Conservation (phyloP, 1,140 invertebrate species). For the Penaeus vannamei region DNA sequence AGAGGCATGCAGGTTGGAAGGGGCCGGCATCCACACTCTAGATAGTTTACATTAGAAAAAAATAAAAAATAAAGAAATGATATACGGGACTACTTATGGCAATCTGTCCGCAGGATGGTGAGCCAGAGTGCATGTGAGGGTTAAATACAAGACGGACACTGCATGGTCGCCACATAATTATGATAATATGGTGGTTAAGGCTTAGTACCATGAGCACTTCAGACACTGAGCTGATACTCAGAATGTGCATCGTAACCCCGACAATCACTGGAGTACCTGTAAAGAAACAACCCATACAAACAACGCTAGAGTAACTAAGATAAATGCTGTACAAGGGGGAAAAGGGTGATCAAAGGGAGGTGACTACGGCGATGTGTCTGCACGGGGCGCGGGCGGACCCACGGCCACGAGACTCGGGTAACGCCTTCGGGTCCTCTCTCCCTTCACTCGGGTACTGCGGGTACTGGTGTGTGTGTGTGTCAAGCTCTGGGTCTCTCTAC, state of each 20-base stretch:
- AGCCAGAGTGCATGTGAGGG: constrained; percentile 56
- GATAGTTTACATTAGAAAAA: constrained; percentile 2
- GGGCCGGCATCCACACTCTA: not conserved
- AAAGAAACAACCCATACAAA: constrained; percentile 75
- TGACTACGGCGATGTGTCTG: constrained; percentile 34
- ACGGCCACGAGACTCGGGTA: no score
- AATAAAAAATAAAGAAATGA: not conserved
- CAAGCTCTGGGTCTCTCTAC: not conserved
- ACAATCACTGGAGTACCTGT: constrained; percentile 95
- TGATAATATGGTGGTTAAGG: constrained; percentile 71
- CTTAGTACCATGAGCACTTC: constrained; percentile 95
- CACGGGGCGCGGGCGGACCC: not conserved
- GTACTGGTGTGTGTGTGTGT: no score
- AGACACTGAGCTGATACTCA: constrained; percentile 98
- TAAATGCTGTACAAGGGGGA: constrained; percentile 60
- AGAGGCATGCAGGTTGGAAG: constrained; percentile 48
- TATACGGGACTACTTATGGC: constrained; percentile 25
- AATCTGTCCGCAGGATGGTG: constrained; percentile 51
- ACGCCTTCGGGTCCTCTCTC: no score
- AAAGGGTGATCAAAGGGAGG: constrained; percentile 39
- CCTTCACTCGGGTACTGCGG: no score
- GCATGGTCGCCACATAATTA: constrained; percentile 67
- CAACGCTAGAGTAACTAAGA: constrained; percentile 62
- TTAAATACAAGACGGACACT: constrained; percentile 64
- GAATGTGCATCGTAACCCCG: constrained; percentile 97